Conservation (phyloP, 1,140 invertebrate species). For the Apis mellifera region DNA sequence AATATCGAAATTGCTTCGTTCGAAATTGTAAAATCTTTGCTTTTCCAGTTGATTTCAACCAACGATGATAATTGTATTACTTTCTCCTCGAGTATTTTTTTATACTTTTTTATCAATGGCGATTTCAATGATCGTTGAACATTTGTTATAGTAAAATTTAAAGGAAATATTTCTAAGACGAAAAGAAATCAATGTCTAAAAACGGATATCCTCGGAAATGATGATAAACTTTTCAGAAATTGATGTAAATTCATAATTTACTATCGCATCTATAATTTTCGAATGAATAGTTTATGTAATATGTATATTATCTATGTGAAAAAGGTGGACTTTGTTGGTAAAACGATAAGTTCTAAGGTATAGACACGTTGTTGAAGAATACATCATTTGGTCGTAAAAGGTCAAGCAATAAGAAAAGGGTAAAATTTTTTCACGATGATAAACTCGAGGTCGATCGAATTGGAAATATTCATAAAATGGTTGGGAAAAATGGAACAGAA, state of each 20-base stretch:
- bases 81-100: too few species aligned
- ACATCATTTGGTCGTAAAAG: not conserved
- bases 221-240: not conserved
- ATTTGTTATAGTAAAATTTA: too few species aligned
- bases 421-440: not conserved
- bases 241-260: not conserved
- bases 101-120: too few species aligned
- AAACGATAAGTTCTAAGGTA: not conserved
- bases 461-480: conserved; percentile 44
- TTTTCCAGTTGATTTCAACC: not conserved
- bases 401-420: too few species aligned
- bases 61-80: too few species aligned
- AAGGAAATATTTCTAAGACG: too few species aligned
- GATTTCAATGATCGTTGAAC: too few species aligned
- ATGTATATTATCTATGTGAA: not conserved
- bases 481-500: not conserved
- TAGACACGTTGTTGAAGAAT: not conserved
- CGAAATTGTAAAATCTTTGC: not conserved
- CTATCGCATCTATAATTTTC: not conserved
- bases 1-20: not conserved
- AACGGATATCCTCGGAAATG: not conserved
- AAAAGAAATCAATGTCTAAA: too few species aligned
- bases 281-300: not conserved
- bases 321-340: too few species aligned
- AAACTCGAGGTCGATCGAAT: conserved; percentile 30